Evolutionary conservation across 2,113 vertebrate species (phyloP).

Genomic region (Oncorhynchus clarkii): DNA sequence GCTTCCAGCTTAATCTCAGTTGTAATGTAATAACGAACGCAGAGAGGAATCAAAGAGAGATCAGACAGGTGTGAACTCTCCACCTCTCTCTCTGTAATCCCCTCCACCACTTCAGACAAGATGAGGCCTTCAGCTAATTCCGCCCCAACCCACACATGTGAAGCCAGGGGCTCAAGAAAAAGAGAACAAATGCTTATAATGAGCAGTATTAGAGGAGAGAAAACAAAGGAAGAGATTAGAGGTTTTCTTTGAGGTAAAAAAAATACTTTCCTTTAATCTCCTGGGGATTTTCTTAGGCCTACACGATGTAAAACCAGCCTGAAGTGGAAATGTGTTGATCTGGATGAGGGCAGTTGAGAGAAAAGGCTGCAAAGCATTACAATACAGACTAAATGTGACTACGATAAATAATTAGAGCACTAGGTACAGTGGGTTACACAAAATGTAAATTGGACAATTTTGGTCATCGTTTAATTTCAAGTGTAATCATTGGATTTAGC

Average conservation of each 20-base stretch:
- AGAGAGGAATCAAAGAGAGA: constrained; percentile 57
- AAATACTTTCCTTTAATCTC: constrained; percentile 55
- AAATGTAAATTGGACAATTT: no score
- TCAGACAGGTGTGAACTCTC: constrained; percentile 40
- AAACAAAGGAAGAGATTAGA: constrained; percentile 57
- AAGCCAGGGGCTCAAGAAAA: constrained; percentile 45
- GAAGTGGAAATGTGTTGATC: constrained; percentile 40
- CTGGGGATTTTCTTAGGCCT: constrained; percentile 41
- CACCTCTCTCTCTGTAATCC: constrained; percentile 50
- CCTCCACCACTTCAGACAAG: constrained; percentile 12
- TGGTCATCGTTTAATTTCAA: background rate
- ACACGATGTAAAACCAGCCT: constrained; percentile 34
- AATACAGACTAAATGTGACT: constrained; percentile 13
- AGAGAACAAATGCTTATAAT: constrained; percentile 59
- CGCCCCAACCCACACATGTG: constrained; percentile 32
- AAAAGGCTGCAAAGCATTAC: background rate
- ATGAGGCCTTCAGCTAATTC: constrained; percentile 38
- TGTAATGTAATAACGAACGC: constrained; percentile 40
- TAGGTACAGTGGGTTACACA: background rate
- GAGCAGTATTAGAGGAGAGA: constrained; percentile 49
- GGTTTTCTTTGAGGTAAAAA: constrained; percentile 42
- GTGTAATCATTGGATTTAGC: background rate
- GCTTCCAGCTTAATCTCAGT: constrained; percentile 29
- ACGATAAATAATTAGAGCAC: background rate
- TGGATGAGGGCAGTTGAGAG: constrained; percentile 17